A percentile compares a stretch with the other conserved stretches of the same genome.
phyloP scores from a whole-genome alignment of 2,888 invertebrate species.

The Rhagophthalmus giganteus region DNA sequence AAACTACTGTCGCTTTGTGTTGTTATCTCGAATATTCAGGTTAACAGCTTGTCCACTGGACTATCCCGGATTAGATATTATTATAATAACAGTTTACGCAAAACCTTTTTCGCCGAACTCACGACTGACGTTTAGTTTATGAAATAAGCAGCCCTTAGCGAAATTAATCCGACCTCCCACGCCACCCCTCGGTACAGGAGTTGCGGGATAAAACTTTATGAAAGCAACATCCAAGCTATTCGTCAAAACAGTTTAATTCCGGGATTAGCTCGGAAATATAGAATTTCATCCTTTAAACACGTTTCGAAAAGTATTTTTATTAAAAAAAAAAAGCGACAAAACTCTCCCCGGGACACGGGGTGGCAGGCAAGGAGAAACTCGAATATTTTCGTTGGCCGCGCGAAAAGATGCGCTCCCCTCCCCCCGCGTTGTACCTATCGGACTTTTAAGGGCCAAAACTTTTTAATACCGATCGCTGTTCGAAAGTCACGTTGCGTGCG shows the following conservation, averaged over 20 bases:
- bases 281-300: too few relatives aligned
- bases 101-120: conserved; percentile 22
- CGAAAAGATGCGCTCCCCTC: too few relatives aligned
- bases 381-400: too few relatives aligned
- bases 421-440: too few relatives aligned
- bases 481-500: background rate
- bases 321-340: too few relatives aligned
- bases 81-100: conserved; percentile 28
- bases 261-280: conserved; percentile 8
- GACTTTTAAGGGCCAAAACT: too few relatives aligned
- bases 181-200: conserved; percentile 10
- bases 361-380: too few relatives aligned
- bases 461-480: too few relatives aligned
- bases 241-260: conserved; percentile 14
- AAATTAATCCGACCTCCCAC: conserved; percentile 17
- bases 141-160: conserved; percentile 4
- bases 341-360: too few relatives aligned
- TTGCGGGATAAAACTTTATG: background rate
- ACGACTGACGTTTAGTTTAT: conserved; percentile 12
- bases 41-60: conserved; percentile 30
- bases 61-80: conserved; percentile 29
- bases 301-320: too few relatives aligned
- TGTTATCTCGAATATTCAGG: conserved; percentile 31
- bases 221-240: background rate
- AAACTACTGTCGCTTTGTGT: conserved; percentile 28